Percentiles rank a stretch among this genome's conserved stretches.
Conservation (phyloP, 2,113 vertebrate species). For the Otus sunia region DNA sequence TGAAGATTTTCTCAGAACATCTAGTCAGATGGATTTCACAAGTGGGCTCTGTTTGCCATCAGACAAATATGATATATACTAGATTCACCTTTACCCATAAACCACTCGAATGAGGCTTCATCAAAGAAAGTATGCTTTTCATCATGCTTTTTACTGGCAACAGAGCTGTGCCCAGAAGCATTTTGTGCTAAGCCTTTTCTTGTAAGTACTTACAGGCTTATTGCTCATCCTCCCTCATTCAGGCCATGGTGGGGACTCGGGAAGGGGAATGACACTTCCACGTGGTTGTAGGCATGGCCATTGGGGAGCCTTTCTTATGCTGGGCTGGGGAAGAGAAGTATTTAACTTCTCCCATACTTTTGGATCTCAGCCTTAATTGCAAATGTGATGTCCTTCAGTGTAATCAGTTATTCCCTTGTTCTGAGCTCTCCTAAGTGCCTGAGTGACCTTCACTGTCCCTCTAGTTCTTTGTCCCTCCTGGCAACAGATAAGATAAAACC, state of each 20-base stretch:
- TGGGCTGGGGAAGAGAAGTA: not conserved
- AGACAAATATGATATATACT: slow-evolving; percentile 2
- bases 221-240: not conserved
- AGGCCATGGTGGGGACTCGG: not conserved
- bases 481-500: slow-evolving; percentile 58
- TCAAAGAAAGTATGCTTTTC: slow-evolving; percentile 53
- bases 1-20: slow-evolving; percentile 23
- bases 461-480: slow-evolving; percentile 34
- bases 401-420: slow-evolving; percentile 32
- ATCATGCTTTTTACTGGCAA: slow-evolving; percentile 53
- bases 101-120: not conserved
- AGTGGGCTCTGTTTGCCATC: slow-evolving; percentile 21
- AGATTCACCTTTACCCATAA: slow-evolving; percentile 40
- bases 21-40: slow-evolving; percentile 40
- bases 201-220: slow-evolving; percentile 24
- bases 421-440: not conserved
- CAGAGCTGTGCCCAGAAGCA: slow-evolving; percentile 28
- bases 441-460: slow-evolving; percentile 34
- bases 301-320: not conserved
- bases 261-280: not conserved
- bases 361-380: not conserved
- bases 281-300: not conserved
- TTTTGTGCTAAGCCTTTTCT: slow-evolving; percentile 34
- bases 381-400: not conserved
- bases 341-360: not conserved